Evolutionary conservation across 2,113 vertebrate genomes (phyloP), one percentile per base, ranked within the genome.

Genomic region (Lophura nycthemera): DNA sequence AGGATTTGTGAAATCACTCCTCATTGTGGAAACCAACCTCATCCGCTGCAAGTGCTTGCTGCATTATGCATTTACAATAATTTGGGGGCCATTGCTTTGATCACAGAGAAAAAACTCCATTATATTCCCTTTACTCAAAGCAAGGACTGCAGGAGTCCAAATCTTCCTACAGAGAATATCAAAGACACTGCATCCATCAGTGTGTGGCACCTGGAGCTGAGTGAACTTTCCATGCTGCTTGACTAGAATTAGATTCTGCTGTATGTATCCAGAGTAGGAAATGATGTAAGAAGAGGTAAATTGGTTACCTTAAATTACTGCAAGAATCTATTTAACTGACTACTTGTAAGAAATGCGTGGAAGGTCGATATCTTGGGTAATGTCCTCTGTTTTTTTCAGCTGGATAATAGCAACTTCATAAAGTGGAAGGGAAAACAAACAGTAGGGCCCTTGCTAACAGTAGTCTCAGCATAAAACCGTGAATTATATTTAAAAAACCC

Each of bases 61-160:
- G 3, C 17, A 40, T 17, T 7, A 50, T 52, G 10, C 5, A 30
- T 57, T 45, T 64, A 15, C 34, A 48, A 4, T 36, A 72, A 40
- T 42, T 17, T 42, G 17, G 30, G 5, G 10, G 30, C 1, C 22
- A 67, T 22, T 25, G 12, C 30, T 63, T 30, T 45, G 19, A 25
- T 45, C 42, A 83, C 15, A 34, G 47, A 82, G 8, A 29, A 48
- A 48, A 48, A 27, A 7, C 10, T n/a, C 21, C 4, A 7, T 27
- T 63, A 61, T 43, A 2, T 5, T 61, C 52, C 5, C 77, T 66
- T 67, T 74, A 38, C 10, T 64, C 24, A 45, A 63, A 50, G 34
- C 61, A 65, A 65, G 36, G 61, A 29, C 6, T 13, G 38, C 0
- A 0, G 2, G 27, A 34, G 6, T 43, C 16, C 29, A 43, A 67